Evolutionary conservation across 2,113 vertebrate species (phyloP).

Genomic region (Otocyon megalotis): DNA sequence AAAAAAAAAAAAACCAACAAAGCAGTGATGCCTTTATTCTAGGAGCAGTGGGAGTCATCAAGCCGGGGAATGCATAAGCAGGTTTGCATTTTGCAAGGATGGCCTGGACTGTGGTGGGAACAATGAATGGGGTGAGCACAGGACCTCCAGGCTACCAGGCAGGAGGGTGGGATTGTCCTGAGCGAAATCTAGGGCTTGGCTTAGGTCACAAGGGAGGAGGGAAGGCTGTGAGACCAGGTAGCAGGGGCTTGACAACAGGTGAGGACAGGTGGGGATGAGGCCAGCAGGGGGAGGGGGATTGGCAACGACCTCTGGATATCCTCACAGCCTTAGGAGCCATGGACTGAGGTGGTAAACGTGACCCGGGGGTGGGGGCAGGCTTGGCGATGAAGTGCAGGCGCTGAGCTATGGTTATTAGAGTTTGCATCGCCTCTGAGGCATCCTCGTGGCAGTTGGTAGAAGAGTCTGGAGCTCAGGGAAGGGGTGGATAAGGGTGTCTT

Average conservation of each 20-base stretch:
- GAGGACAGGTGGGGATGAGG: rapidly evolving
- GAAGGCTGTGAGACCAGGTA: background rate
- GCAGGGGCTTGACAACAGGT: background rate
- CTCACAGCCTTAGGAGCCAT: background rate
- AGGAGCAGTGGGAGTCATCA: background rate
- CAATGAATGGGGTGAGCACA: too few species aligned
- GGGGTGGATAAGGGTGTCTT: background rate
- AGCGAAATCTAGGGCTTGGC: background rate
- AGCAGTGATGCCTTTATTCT: background rate
- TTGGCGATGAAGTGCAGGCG: background rate
- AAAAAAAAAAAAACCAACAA: too few species aligned
- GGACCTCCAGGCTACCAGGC: rapidly evolving
- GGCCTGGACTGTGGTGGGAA: background rate
- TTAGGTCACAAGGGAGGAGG: background rate
- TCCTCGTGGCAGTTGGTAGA: background rate
- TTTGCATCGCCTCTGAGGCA: background rate
- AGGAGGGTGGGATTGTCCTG: background rate
- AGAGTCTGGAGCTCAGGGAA: background rate
- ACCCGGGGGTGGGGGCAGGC: background rate
- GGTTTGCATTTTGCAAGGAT: background rate
- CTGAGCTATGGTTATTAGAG: background rate
- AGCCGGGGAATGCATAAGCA: background rate
- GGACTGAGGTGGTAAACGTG: background rate
- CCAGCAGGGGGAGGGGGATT: rapidly evolving
- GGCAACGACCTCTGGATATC: background rate